phyloP scores from a whole-genome alignment of 2,797 vertebrate species.

The Lepilemur ruficaudatus region DNA sequence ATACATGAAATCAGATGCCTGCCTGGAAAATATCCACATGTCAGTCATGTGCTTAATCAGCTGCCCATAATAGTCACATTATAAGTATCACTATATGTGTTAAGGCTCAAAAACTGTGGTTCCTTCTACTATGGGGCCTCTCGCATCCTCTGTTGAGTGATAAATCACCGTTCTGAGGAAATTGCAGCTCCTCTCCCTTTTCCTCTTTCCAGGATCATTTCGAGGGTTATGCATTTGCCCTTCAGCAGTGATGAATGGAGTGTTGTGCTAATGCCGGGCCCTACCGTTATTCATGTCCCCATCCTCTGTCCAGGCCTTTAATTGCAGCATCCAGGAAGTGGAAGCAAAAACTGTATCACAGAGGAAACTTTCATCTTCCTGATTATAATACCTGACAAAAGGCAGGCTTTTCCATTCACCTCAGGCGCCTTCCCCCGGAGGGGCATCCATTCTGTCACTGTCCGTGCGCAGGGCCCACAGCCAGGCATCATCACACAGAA shows the following conservation, averaged over 20 bases:
- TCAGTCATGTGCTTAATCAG: background rate
- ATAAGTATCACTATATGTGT: background rate
- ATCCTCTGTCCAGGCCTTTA: constrained; percentile 36
- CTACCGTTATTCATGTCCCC: constrained; percentile 19
- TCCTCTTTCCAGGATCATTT: background rate
- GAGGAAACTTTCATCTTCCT: constrained; percentile 61
- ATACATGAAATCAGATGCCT: background rate
- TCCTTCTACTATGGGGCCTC: background rate
- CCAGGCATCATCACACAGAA: constrained; percentile 33
- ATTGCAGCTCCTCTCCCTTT: background rate
- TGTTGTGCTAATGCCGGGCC: constrained; percentile 37
- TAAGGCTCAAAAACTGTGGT: background rate
- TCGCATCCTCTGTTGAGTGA: background rate
- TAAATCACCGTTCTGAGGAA: background rate
- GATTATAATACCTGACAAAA: constrained; percentile 61
- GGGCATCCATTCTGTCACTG: constrained; percentile 23
- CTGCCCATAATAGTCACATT: background rate
- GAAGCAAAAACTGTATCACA: constrained; percentile 53
- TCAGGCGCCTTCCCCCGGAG: constrained; percentile 12
- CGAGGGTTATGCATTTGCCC: constrained; percentile 29
- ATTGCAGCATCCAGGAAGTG: constrained; percentile 67
- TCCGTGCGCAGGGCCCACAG: background rate
- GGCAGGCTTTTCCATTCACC: constrained; percentile 61
- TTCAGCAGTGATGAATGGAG: constrained; percentile 61
- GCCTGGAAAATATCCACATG: background rate